Conservation (phyloP, 2,797 vertebrate genomes). For the Sebastes miniatus region DNA sequence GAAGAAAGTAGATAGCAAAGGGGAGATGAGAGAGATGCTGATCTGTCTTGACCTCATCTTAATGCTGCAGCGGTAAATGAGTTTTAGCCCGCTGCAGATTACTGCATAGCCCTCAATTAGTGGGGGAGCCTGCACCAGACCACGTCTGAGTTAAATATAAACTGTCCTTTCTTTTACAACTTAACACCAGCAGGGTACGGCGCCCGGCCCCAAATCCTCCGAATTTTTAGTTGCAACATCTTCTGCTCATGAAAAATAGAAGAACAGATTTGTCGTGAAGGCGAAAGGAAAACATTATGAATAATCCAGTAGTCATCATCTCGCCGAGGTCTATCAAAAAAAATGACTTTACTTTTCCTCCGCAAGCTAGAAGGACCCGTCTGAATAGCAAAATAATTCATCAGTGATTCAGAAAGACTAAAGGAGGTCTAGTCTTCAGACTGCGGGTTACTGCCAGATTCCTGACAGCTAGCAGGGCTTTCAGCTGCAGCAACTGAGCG, state of each 20-base stretch:
- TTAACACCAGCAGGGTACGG: constrained; percentile 21
- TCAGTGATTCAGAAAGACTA: constrained; percentile 62
- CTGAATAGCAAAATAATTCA: constrained; percentile 68
- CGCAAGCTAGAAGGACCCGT: constrained; percentile 36
- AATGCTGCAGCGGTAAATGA: constrained; percentile 57
- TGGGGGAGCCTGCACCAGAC: constrained; percentile 49
- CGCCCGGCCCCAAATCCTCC: constrained; percentile 1
- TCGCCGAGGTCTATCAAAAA: constrained; percentile 58
- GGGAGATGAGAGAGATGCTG: constrained; percentile 33
- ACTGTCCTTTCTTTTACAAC: constrained; percentile 58
- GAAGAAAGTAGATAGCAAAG: neutral
- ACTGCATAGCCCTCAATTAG: constrained; percentile 69
- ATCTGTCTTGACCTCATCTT: constrained; percentile 45
- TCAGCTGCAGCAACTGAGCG: constrained; percentile 37
- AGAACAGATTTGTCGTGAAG: constrained; percentile 48
- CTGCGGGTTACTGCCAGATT: constrained; percentile 57
- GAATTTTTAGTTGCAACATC: constrained; percentile 28
- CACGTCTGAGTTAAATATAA: constrained; percentile 73
- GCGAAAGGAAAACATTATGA: constrained; percentile 67
- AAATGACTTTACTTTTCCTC: constrained; percentile 42
- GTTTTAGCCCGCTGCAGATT: constrained; percentile 63
- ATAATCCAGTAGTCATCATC: constrained; percentile 65
- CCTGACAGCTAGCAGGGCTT: constrained; percentile 58
- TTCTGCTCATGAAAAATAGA: constrained; percentile 58
- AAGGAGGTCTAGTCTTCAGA: constrained; percentile 62